Conservation (phyloP, 1,140 invertebrate genomes). For the Cydia fagiglandana region DNA sequence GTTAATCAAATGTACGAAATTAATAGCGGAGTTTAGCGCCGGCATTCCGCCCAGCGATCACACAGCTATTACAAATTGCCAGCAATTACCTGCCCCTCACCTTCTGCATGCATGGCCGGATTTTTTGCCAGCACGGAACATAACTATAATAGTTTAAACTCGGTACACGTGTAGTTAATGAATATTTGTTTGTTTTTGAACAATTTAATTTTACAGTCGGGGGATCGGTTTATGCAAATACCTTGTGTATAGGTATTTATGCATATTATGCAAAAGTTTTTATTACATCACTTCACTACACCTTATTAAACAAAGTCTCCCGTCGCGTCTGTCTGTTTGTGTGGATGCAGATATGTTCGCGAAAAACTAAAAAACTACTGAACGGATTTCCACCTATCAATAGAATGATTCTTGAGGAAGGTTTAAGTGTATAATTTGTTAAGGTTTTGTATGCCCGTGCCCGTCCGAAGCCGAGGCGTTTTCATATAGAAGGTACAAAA, state of each 20-base stretch:
- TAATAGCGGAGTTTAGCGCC: slow-evolving; percentile 77
- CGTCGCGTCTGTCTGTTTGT: too few relatives aligned
- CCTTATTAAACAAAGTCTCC: too few relatives aligned
- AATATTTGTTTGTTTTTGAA: slow-evolving; percentile 34
- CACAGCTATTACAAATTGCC: slow-evolving; percentile 76
- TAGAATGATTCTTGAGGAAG: too few relatives aligned
- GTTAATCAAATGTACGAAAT: slow-evolving; percentile 79
- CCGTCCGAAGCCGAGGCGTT: too few relatives aligned
- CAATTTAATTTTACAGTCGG: background rate
- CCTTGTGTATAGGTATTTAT: background rate
- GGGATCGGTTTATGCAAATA: slow-evolving; percentile 25
- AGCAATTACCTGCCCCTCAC: slow-evolving; percentile 67
- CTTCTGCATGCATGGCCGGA: slow-evolving; percentile 51
- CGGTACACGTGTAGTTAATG: slow-evolving; percentile 35
- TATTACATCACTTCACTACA: too few relatives aligned
- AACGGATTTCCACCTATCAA: too few relatives aligned
- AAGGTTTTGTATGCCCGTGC: too few relatives aligned
- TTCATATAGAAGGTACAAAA: too few relatives aligned
- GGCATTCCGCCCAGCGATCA: slow-evolving; percentile 72
- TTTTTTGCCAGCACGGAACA: slow-evolving; percentile 57
- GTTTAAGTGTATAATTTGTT: too few relatives aligned
- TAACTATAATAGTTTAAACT: slow-evolving; percentile 50
- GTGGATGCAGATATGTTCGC: too few relatives aligned
- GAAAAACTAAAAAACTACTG: too few relatives aligned
- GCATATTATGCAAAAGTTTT: too few relatives aligned